phyloP scores from a whole-genome alignment of 2,113 vertebrate species.

The Henicopernis longicauda region DNA sequence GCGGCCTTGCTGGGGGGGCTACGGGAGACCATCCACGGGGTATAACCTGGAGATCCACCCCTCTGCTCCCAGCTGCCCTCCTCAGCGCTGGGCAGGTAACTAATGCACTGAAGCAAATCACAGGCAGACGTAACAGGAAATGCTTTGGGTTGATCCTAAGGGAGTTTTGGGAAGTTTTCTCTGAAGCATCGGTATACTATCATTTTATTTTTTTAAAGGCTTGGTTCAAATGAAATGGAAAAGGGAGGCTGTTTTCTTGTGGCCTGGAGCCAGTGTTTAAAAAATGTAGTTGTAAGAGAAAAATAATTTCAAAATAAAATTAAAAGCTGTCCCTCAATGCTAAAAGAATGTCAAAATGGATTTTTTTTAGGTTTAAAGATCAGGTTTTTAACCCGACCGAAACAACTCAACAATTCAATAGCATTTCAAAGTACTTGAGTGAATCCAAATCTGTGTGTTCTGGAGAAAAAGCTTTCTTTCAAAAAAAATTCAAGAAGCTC shows the following conservation, averaged over 20 bases:
- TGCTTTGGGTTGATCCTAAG: not conserved
- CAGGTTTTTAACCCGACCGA: not conserved
- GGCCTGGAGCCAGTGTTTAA: not conserved
- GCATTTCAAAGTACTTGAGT: not conserved
- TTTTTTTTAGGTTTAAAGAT: not conserved
- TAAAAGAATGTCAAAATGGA: not conserved
- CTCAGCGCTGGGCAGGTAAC: not conserved
- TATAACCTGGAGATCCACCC: accelerated
- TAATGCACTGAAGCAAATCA: not conserved
- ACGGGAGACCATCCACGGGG: not conserved
- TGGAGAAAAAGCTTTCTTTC: not conserved
- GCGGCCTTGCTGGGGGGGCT: not conserved
- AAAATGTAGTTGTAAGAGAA: not conserved
- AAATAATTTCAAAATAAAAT: not conserved
- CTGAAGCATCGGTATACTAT: not conserved
- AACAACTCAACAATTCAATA: not conserved
- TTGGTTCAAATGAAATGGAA: not conserved
- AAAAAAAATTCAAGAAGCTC: not conserved
- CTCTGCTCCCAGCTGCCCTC: not conserved
- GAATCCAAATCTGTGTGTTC: not conserved
- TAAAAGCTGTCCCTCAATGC: not conserved
- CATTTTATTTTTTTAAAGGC: not conserved
- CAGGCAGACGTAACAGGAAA: not conserved
- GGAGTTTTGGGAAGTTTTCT: not conserved
- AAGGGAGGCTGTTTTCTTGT: not conserved